phyloP scores from a whole-genome alignment of 2,888 invertebrate genomes.

The Graphium colonna region DNA sequence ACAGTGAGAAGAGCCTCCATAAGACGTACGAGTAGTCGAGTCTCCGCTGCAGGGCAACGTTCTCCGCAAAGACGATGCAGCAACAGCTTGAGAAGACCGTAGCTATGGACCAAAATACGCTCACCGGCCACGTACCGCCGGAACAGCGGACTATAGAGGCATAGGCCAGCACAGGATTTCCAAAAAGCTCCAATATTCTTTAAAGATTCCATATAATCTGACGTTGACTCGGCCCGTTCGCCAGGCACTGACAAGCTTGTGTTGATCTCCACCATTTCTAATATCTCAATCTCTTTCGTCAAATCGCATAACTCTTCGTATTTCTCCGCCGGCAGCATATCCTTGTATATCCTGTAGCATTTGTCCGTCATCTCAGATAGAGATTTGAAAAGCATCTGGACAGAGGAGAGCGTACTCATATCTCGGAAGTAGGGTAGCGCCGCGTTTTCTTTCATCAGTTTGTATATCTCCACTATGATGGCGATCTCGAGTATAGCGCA shows the following conservation, averaged over 20 bases:
- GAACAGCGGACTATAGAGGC: slow-evolving; percentile 78
- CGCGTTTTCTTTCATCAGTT: slow-evolving; percentile 55
- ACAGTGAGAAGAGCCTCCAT: slow-evolving; percentile 67
- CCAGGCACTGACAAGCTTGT: slow-evolving; percentile 40
- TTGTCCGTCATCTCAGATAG: slow-evolving; percentile 57
- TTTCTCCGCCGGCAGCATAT: slow-evolving; percentile 49
- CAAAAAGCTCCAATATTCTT: slow-evolving; percentile 71
- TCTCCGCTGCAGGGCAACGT: slow-evolving; percentile 40
- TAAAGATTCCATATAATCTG: slow-evolving; percentile 51
- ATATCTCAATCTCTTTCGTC: slow-evolving; percentile 43
- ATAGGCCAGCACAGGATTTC: slow-evolving; percentile 72
- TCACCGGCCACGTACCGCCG: slow-evolving; percentile 62
- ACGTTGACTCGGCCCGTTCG: not conserved
- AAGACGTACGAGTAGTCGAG: slow-evolving; percentile 54
- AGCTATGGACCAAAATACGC: slow-evolving; percentile 55
- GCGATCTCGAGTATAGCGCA: slow-evolving; percentile 82
- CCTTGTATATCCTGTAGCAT: slow-evolving; percentile 55
- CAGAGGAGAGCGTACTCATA: slow-evolving; percentile 58
- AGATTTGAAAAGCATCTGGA: slow-evolving; percentile 67
- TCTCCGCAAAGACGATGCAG: slow-evolving; percentile 47
- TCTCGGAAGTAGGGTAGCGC: slow-evolving; percentile 54
- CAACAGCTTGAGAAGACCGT: slow-evolving; percentile 57
- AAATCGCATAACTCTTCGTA: slow-evolving; percentile 55
- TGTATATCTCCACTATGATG: slow-evolving; percentile 80
- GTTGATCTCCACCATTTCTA: slow-evolving; percentile 33